A percentile compares a stretch with the other conserved stretches of the same genome.
phyloP scores from a whole-genome alignment of 2,888 invertebrate species.

The Pemphredon lugubris region DNA sequence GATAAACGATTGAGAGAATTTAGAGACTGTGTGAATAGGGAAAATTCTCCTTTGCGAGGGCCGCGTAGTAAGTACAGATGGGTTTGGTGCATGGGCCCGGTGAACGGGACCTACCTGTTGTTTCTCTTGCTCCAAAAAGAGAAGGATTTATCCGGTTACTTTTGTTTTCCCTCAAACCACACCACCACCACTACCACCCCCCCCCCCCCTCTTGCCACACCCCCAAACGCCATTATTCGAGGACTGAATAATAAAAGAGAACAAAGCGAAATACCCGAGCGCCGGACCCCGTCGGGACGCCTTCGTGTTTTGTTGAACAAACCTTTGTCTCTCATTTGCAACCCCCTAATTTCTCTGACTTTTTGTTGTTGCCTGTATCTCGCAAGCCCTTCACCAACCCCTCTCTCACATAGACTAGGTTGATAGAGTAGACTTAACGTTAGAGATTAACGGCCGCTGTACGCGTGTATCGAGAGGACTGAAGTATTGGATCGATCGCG shows the following conservation, averaged over 20 bases:
- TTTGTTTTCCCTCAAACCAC: slow-evolving; percentile 31
- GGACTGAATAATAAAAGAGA: no score
- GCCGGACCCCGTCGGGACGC: slow-evolving; percentile 19
- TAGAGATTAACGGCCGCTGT: slow-evolving; percentile 63
- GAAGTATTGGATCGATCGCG: slow-evolving; percentile 31
- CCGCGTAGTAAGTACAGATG: slow-evolving; percentile 79
- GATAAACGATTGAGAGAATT: slow-evolving; percentile 51
- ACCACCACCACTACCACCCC: slow-evolving; percentile 8
- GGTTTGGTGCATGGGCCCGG: slow-evolving; percentile 77
- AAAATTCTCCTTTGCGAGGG: slow-evolving; percentile 64
- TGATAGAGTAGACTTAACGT: slow-evolving; percentile 67
- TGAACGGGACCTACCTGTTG: slow-evolving; percentile 58
- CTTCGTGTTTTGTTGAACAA: slow-evolving; percentile 36
- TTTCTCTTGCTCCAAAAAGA: slow-evolving; percentile 54
- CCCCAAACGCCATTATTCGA: no score
- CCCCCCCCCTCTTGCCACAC: slow-evolving; percentile 28
- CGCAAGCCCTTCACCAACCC: slow-evolving; percentile 67
- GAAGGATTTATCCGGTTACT: slow-evolving; percentile 51
- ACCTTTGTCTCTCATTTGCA: slow-evolving; percentile 19
- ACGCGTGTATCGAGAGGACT: slow-evolving; percentile 50
- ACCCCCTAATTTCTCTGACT: slow-evolving; percentile 19
- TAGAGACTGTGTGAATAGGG: slow-evolving; percentile 62
- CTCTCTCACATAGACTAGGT: slow-evolving; percentile 68
- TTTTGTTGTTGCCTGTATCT: slow-evolving; percentile 39
- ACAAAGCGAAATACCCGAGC: no score